Evolutionary conservation across 2,113 vertebrate species (phyloP), one percentile per base, ranked within the genome.

Genomic region (Python bivittatus): DNA sequence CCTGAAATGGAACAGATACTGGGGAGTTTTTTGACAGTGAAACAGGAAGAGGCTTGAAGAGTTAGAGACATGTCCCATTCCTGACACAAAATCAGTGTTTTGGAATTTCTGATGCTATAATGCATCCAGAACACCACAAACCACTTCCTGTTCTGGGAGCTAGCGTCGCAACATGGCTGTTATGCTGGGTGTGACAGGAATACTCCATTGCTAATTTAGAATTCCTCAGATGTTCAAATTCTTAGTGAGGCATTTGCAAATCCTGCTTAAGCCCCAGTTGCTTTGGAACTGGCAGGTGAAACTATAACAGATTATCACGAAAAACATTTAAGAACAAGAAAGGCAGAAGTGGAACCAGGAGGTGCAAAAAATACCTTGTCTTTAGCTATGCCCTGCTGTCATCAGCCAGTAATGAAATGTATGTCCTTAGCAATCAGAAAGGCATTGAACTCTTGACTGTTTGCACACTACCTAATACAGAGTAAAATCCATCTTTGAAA

Each of bases 401-500:
- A 25, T 84, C 22, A 95, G 86, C 4, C 87, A 22, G 86, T 27
- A 91, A 92, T 92, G n/a, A 93, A 96, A 94, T 92, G 89, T 29
- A 38, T 92, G 68, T 94, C 94, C 92, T 48, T 25, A 0, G 89
- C 93, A 93, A 92, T 58, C 13, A 17, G 52, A 23, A 84, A 22
- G 91, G 12, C 91, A 0, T 58, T 93, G 92, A 86, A 84, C 89
- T 48, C n/a, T 12, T 68, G 42, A 42, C 29, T 91, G 92, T 1
- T 54, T 58, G 23, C 48, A 6, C 1, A 91, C 29, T 57, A 1
- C 11, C 58, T 22, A 91, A 52, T 91, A 6, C 7, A 91, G 56
- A 88, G 20, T 0, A 90, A 95, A 95, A 91, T 38, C 0, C 25
- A 25, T 0, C 0, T 92, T 94, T 93, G 9, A 91, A 94, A 6